These are phyloP conservation scores for Tetrax tetrax DNA, from an alignment of 2,113 vertebrate species.

Conservation along the genomic window DNA sequence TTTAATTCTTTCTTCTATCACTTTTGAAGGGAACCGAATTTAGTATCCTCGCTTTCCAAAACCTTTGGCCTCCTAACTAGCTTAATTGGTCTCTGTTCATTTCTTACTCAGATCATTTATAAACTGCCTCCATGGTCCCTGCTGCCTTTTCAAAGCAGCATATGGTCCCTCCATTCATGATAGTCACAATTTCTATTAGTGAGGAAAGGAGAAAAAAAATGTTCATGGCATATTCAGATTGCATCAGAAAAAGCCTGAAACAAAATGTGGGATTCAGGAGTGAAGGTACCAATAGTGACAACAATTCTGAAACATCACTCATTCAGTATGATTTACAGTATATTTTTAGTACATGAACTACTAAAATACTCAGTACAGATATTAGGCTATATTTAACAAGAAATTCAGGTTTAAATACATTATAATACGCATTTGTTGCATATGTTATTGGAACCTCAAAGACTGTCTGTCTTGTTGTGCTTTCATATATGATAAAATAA, in stretches of 20 bases:
- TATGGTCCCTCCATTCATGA: slow-evolving; percentile 55
- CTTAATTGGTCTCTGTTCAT: slow-evolving; percentile 64
- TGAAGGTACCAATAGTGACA: neutral
- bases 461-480: neutral
- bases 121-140: slow-evolving; percentile 41
- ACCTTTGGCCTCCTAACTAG: slow-evolving; percentile 28
- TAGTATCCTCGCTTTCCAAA: neutral
- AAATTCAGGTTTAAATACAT: neutral
- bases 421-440: neutral
- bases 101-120: slow-evolving; percentile 63
- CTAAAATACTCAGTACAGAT: neutral
- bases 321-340: neutral
- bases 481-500: neutral
- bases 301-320: neutral
- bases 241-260: slow-evolving; percentile 3
- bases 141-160: slow-evolving; percentile 65
- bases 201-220: slow-evolving; percentile 17
- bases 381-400: neutral
- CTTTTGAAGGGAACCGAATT: slow-evolving; percentile 24
- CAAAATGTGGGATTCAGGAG: neutral
- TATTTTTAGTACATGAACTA: neutral
- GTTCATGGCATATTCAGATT: neutral
- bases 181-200: slow-evolving; percentile 51
- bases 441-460: neutral
- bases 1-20: neutral